Conservation (phyloP, 2,113 vertebrate genomes). For the Aleadryas rufinucha region DNA sequence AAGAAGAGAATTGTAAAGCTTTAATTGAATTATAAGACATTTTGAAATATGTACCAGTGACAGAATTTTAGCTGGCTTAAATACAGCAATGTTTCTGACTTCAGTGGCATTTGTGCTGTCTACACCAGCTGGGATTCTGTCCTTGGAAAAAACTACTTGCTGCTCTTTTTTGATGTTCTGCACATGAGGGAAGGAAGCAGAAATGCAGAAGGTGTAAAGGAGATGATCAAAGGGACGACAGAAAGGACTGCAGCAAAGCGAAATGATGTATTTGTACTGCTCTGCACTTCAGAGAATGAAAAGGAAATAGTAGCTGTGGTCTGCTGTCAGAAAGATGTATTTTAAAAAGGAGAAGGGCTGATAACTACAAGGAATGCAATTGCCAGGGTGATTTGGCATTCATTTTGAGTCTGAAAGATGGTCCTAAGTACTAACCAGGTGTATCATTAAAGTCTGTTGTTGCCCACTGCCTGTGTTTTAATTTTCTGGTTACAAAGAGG, state of each 20-base stretch:
- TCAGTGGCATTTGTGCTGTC: neutral
- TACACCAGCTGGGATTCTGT: neutral
- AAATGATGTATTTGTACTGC: constrained; percentile 38
- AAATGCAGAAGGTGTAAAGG: constrained; percentile 25
- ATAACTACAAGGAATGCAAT: neutral
- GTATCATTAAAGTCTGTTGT: neutral
- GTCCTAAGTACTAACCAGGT: neutral
- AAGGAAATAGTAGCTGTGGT: constrained; percentile 10
- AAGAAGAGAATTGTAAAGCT: neutral
- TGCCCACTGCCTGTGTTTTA: neutral
- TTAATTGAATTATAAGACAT: neutral
- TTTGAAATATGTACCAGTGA: neutral
- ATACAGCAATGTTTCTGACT: neutral
- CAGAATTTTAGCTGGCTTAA: neutral
- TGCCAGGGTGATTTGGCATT: constrained; percentile 1
- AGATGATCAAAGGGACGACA: constrained; percentile 25
- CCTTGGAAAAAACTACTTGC: neutral
- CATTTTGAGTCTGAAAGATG: neutral
- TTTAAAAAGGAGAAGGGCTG: constrained; percentile 15
- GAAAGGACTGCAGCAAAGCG: constrained; percentile 24
- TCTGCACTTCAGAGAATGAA: constrained; percentile 12
- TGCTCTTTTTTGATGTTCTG: neutral
- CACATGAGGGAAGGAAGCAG: neutral
- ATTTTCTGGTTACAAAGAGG: neutral
- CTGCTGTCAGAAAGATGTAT: neutral